These are phyloP conservation scores for Eremophila alpestris DNA, from an alignment of 2,797 vertebrate genomes.

Conservation along the genomic window DNA sequence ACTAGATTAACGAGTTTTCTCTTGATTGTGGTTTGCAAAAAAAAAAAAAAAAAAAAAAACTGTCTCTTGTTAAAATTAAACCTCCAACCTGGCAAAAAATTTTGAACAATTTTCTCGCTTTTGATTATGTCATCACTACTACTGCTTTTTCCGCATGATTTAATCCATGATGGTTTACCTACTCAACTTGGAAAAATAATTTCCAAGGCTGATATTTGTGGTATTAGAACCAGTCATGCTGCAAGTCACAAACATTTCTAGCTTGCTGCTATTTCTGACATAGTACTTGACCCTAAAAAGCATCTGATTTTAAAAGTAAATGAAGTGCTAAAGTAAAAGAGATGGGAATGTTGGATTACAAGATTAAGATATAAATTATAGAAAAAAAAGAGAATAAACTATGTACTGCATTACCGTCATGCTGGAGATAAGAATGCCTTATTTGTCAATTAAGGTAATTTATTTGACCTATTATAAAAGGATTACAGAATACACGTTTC, in stretches of 20 bases:
- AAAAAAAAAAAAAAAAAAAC: neutral
- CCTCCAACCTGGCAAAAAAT: neutral
- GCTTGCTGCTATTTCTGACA: neutral
- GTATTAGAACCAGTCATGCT: neutral
- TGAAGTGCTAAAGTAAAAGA: neutral
- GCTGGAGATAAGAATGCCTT: neutral
- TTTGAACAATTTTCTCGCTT: neutral
- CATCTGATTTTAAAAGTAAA: neutral
- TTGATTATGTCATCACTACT: neutral
- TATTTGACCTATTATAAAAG: neutral
- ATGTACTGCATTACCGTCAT: neutral
- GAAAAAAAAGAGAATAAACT: neutral
- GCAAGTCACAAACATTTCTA: neutral
- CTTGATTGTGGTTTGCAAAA: neutral
- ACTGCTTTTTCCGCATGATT: neutral
- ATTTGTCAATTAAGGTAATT: neutral
- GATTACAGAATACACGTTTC: neutral
- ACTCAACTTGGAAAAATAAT: neutral
- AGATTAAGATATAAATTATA: neutral
- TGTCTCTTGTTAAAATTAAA: neutral
- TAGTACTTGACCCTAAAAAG: neutral
- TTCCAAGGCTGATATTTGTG: neutral
- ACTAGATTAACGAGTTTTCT: neutral
- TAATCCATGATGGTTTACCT: neutral
- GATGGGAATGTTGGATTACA: neutral